Conservation (phyloP, 64 coral and sea anemone species). For the Stichodactyla helianthus region DNA sequence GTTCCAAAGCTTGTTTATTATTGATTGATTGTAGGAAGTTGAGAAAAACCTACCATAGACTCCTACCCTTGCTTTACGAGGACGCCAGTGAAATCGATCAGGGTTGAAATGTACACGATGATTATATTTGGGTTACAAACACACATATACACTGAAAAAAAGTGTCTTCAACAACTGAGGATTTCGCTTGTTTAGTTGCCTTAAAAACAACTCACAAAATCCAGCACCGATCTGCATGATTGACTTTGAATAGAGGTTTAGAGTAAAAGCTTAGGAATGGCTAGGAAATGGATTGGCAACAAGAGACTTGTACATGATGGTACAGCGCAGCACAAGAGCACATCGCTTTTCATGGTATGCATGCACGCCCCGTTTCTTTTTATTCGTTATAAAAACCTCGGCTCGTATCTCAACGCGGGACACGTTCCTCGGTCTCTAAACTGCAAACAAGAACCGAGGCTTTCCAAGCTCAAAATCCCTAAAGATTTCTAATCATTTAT, state of each 20-base stretch:
- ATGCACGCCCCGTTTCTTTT: constrained; percentile 17
- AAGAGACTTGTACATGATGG: constrained; percentile 16
- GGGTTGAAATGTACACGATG: neutral
- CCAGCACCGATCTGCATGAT: neutral
- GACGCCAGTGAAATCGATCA: neutral
- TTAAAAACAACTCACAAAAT: neutral
- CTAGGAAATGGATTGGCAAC: neutral
- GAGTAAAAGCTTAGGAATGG: neutral
- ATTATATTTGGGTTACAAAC: neutral
- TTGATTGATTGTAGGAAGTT: neutral
- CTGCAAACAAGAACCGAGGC: neutral
- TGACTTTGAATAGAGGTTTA: neutral
- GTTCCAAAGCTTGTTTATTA: neutral
- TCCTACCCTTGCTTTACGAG: neutral
- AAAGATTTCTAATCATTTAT: neutral
- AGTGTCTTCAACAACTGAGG: neutral
- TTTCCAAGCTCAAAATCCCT: neutral
- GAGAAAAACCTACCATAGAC: neutral
- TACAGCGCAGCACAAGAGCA: constrained; percentile 1
- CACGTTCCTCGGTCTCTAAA: constrained; percentile 3
- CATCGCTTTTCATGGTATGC: neutral
- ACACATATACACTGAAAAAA: neutral
- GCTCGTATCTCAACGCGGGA: constrained; percentile 23
- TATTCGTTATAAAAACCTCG: neutral
- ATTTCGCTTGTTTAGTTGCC: neutral